Evolutionary conservation across 1,140 invertebrate genomes (phyloP).

Genomic region (Bursaphelenchus mucronatus): DNA sequence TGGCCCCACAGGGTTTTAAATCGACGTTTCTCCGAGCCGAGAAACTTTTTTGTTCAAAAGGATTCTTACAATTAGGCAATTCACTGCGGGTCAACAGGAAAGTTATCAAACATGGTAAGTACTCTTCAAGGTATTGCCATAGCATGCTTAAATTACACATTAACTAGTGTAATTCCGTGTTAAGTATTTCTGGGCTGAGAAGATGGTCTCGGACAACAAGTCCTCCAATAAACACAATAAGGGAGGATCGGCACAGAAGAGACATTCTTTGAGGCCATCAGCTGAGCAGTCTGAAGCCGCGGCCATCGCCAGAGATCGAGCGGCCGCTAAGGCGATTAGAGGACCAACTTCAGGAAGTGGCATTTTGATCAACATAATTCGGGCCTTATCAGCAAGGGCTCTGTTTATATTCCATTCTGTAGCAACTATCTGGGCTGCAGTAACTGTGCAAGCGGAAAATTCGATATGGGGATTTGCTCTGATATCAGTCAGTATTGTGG

Average conservation of each 20-base stretch:
- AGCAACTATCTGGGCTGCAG: slow-evolving; percentile 45
- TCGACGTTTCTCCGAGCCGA: too few relatives aligned
- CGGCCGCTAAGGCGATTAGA: slow-evolving; percentile 14
- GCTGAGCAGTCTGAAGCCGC: slow-evolving; percentile 20
- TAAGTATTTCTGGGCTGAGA: slow-evolving; percentile 40
- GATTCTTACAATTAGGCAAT: too few relatives aligned
- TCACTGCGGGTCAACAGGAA: too few relatives aligned
- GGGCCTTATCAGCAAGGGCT: slow-evolving; percentile 50
- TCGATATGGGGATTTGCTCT: slow-evolving; percentile 58
- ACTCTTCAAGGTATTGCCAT: too few relatives aligned
- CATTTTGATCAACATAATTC: slow-evolving; percentile 41
- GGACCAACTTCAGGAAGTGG: slow-evolving; percentile 6
- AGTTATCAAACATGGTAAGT: too few relatives aligned
- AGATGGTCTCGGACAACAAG: slow-evolving; percentile 35
- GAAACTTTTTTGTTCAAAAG: too few relatives aligned
- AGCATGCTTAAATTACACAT: background rate
- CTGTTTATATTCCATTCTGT: slow-evolving; percentile 57
- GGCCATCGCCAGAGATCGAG: slow-evolving; percentile 8
- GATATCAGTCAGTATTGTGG: slow-evolving; percentile 53
- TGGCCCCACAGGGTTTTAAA: too few relatives aligned
- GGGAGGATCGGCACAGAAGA: background rate
- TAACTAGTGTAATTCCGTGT: background rate
- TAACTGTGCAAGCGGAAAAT: slow-evolving; percentile 36
- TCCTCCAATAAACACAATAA: slow-evolving; percentile 6
- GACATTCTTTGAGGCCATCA: slow-evolving; percentile 10